Evolutionary conservation across 1,140 invertebrate species (phyloP).

Genomic region (Chrysopa pallens): DNA sequence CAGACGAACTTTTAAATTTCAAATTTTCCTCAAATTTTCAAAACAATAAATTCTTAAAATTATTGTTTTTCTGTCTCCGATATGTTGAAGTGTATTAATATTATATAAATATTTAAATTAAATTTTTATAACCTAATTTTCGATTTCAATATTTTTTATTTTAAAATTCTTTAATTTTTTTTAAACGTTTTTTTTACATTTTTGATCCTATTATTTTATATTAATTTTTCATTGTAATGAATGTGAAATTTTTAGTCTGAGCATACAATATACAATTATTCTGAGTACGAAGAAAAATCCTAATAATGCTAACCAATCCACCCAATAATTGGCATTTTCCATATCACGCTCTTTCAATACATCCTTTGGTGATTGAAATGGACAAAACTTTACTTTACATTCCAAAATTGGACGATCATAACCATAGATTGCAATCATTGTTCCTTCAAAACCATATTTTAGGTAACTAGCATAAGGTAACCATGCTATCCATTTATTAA

Average conservation of each 20-base stretch:
- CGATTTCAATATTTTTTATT: too few relatives aligned
- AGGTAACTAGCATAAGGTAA: conserved; percentile 81
- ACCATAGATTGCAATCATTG: conserved; percentile 81
- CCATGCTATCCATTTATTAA: conserved; percentile 76
- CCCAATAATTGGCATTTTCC: conserved; percentile 51
- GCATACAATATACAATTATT: conserved; percentile 68
- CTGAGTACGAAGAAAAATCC: conserved; percentile 67
- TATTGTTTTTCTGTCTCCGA: too few relatives aligned
- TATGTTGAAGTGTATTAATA: too few relatives aligned
- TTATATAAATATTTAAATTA: too few relatives aligned
- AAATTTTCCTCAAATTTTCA: too few relatives aligned
- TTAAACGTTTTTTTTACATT: too few relatives aligned
- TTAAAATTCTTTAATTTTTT: too few relatives aligned
- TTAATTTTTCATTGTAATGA: conserved; percentile 21
- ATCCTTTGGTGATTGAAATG: conserved; percentile 64
- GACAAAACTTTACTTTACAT: conserved; percentile 68
- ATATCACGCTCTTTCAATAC: conserved; percentile 81
- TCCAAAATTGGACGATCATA: conserved; percentile 58
- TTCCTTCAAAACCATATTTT: conserved; percentile 80
- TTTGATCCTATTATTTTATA: too few relatives aligned
- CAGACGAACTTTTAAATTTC: too few relatives aligned
- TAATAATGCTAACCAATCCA: conserved; percentile 63
- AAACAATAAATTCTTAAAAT: too few relatives aligned
- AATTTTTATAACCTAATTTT: too few relatives aligned
- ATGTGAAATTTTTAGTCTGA: conserved; percentile 63